Conservation (phyloP, 1,140 invertebrate species). For the Drosophila melanica region DNA sequence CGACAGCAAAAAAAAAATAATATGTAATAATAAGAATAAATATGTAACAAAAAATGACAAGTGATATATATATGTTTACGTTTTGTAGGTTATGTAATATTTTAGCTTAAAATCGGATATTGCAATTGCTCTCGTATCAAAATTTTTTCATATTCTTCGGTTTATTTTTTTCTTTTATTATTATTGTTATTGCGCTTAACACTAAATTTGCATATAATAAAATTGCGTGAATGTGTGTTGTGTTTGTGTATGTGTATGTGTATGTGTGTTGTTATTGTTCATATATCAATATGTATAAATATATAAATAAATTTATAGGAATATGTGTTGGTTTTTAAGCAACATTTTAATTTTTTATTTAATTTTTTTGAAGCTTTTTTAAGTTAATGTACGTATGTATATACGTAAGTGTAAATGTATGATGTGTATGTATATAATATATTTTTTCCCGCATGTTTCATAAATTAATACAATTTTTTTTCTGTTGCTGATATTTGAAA, state of each 20-base stretch:
- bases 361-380: constrained; percentile 37
- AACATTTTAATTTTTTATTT: constrained; percentile 45
- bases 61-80: constrained; percentile 8
- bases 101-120: constrained; percentile 39
- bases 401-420: constrained; percentile 47
- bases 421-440: constrained; percentile 44
- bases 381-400: constrained; percentile 50
- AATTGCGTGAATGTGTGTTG: constrained; percentile 63
- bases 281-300: constrained; percentile 79
- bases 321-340: constrained; percentile 71
- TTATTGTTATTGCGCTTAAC: constrained; percentile 51
- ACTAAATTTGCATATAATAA: constrained; percentile 68
- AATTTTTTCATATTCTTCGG: constrained; percentile 47
- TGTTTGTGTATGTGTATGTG: constrained; percentile 30
- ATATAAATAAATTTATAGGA: constrained; percentile 82
- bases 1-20: constrained; percentile 27
- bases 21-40: constrained; percentile 37
- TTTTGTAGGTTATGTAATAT: constrained; percentile 22
- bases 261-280: constrained; percentile 58
- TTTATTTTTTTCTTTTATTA: constrained; percentile 43
- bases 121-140: constrained; percentile 43
- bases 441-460: constrained; percentile 15
- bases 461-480: neutral
- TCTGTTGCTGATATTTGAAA: constrained; percentile 71
- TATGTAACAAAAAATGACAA: constrained; percentile 50